phyloP scores from a whole-genome alignment of 2,888 invertebrate genomes.

The Mycalesis mineus region DNA sequence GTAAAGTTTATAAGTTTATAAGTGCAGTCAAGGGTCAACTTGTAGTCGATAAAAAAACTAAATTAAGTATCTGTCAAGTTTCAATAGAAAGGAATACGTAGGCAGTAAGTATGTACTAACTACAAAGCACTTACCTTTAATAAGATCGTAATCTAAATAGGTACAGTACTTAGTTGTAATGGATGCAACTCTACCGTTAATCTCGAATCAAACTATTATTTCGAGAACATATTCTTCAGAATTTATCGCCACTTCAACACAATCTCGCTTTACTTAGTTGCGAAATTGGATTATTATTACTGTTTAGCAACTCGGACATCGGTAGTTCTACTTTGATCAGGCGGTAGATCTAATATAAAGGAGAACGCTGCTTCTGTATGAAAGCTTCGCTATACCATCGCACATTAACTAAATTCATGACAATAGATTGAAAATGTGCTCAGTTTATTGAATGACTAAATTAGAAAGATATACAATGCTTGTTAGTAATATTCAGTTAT shows the following conservation, averaged over 20 bases:
- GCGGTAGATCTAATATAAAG: no score
- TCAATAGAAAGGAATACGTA: background rate
- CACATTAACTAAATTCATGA: no score
- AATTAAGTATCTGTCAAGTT: background rate
- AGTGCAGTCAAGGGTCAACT: no score
- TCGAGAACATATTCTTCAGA: background rate
- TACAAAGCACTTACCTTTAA: background rate
- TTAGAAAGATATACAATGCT: no score
- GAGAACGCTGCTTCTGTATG: no score
- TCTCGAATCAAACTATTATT: background rate
- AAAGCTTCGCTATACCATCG: no score
- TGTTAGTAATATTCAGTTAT: no score
- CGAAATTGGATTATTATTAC: conserved; percentile 2
- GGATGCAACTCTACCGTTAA: background rate
- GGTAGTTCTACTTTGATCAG: no score
- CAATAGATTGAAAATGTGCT: no score
- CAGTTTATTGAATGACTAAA: no score
- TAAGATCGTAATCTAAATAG: background rate
- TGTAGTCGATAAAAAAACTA: no score
- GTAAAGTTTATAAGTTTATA: no score
- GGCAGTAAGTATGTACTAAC: background rate
- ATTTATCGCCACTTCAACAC: conserved; percentile 6
- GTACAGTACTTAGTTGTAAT: background rate
- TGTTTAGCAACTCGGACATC: background rate
- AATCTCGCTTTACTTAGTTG: conserved; percentile 5